Base-by-base conservation (phyloP, 2,888 invertebrate species). In the Drosophila setosimentum region DNA sequence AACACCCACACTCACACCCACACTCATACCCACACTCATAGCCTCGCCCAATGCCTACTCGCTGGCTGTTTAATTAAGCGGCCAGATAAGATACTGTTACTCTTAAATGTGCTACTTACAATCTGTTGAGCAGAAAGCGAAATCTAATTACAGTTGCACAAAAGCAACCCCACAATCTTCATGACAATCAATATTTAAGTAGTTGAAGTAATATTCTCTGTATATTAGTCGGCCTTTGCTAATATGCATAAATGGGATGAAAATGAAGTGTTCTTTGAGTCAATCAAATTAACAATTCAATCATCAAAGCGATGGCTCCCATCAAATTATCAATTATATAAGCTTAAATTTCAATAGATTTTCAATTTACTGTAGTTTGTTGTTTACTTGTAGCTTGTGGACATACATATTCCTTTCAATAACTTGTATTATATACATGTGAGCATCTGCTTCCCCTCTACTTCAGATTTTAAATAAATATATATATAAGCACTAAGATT, bases 41-140 rank as follows among this genome's bases (percentile, higher is more conserved):
- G n/a, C 32, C 37, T 33, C 11, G 27, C 11, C 24, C 33, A 24
- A n/a, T n/a, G n/a, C 24, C 42, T 30, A 21, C 49, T 50, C 53
- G 58, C 61, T 32, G 24, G 78, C 42, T 68, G 82, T 87, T 89
- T 87, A 91, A 87, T 87, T 87, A 90, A 68, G 90, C 86, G 65
- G 51, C 71, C 63, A 74, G 86, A 85, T 89, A 87, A 87, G 90
- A 91, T 82, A 75, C 76, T 78, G 75, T 80, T 69, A 48, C 73
- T 64, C 45, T 67, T 73, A 82, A 91, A 87, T 76, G 82, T 84
- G 74, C 65, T 71, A 59, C 68, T 71, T 40, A 66, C 69, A 84
- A 78, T 78, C 75, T 78, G 74, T 76, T 75, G 71, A 84, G 72
- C 75, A 61, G 69, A 76, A 73, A 77, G 61, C 64, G 73, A 84